Base-by-base conservation (phyloP, 1,140 invertebrate species). In the Choristoneura fumiferana region DNA sequence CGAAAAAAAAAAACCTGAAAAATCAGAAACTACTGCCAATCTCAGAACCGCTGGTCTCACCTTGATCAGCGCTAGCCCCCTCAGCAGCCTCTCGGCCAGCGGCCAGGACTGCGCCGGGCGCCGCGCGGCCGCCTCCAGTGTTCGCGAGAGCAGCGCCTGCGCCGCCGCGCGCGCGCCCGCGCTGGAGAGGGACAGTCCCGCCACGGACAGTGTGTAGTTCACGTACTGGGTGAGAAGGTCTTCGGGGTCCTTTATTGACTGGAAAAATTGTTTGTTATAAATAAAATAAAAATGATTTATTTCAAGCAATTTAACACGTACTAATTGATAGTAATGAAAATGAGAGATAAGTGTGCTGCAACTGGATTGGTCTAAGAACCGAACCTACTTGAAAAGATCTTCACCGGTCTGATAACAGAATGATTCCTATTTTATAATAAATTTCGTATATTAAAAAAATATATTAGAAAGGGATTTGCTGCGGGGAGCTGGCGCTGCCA, bases 21-120 rank as follows among this genome's bases (percentile, higher is more conserved):
- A n/a, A n/a, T n/a, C n/a, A n/a, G n/a, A n/a, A n/a, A n/a, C n/a
- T n/a, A n/a, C n/a, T n/a, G n/a, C n/a, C n/a, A n/a, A n/a, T n/a
- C n/a, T n/a, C n/a, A n/a, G n/a, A n/a, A n/a, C n/a, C n/a, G n/a
- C n/a, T n/a, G n/a, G 18, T 52, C 55, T 53, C 13, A 86, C 83
- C 69, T 86, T 86, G 8, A 86, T 86, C 0, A 86, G 60, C 0
- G 66, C 69, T 5, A 86, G 62, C 0, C 71, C 78, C 0, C 61
- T 15, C 0, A 87, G 43, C 38, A 87, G 40, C 0, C 66, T 56
- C 54, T 84, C 73, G 0, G 81, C 74, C 10, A 84, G 61, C 14
- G 75, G 18, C 81, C 82, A 85, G 3, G 54, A 63, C 22, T 29
- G 22, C 39, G 67, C 58, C 0, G 66, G 60, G 36, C 63, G 71